Evolutionary conservation across 2,113 vertebrate genomes (phyloP), one percentile per base, ranked within the genome.

Genomic region (Machaerirhynchus nigripectus): DNA sequence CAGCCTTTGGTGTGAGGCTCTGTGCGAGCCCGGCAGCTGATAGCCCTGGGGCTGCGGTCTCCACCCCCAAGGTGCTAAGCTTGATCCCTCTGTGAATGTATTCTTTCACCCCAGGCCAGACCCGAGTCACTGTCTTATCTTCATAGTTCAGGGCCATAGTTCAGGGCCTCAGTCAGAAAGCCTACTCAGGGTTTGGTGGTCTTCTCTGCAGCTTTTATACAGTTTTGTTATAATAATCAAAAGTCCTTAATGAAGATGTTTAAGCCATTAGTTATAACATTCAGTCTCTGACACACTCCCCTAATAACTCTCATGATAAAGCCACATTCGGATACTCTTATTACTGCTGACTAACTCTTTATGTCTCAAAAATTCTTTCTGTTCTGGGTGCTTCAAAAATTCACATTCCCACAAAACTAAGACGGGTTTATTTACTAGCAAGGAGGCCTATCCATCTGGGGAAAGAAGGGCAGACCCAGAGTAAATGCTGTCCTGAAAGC

Each of bases 311-410:
- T 37, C 52, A 35, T 2, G 1, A 28, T 35, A 64, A 84, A 94
- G 22, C 15, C 50, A 33, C 17, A 5, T n/a, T 61, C 0, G 0
- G 33, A 26, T 49, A 33, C 4, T 26, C 24, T 49, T 78, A 53
- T 40, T 64, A 26, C 27, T 82, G 39, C 44, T 87, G 14, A 60
- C 8, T 35, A 47, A 13, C 23, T 42, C 19, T 50, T 26, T 44
- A 4, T 27, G 11, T 35, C n/a, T 79, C 44, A 33, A 44, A 52
- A 33, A 15, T 13, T 81, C 15, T 84, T n/a, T 15, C 15, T 55
- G 17, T 23, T 60, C n/a, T 30, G 20, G 23, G 8, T 53, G 20
- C 42, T 81, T 92, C 17, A 75, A 60, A 90, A 85, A 65, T 49
- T 65, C n/a, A 39, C 18, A 21, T 93, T 74, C 17, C 8, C 15